phyloP scores from a whole-genome alignment of 2,888 invertebrate genomes.

The Nephrotoma appendiculata region DNA sequence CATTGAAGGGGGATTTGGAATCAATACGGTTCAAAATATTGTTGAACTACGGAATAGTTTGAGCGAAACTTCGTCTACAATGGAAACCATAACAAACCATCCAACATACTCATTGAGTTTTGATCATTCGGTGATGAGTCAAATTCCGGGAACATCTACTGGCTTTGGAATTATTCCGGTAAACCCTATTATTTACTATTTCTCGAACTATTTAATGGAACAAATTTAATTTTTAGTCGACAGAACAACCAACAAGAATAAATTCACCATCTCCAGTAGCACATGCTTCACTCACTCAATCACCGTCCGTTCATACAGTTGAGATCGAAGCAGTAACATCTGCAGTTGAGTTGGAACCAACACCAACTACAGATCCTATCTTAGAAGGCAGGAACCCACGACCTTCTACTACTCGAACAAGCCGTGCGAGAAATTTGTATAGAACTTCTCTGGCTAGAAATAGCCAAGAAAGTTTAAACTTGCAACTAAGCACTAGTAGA shows the following conservation, averaged over 20 bases:
- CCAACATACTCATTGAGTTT: not conserved
- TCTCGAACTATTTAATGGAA: not conserved
- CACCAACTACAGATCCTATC: too few relatives aligned
- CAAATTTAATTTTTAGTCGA: not conserved
- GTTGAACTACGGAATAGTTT: not conserved
- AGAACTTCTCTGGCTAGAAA: too few relatives aligned
- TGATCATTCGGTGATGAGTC: not conserved
- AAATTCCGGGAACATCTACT: not conserved
- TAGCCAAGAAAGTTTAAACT: too few relatives aligned
- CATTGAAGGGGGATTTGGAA: not conserved
- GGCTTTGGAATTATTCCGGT: not conserved
- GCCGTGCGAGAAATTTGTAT: too few relatives aligned
- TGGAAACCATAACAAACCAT: not conserved
- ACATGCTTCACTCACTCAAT: too few relatives aligned
- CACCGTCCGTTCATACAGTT: too few relatives aligned
- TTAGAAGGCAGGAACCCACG: too few relatives aligned
- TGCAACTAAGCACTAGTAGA: too few relatives aligned
- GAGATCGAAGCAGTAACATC: too few relatives aligned
- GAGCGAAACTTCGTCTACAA: not conserved
- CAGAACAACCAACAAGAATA: not conserved
- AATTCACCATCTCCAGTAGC: not conserved
- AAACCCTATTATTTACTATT: not conserved
- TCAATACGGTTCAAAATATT: not conserved
- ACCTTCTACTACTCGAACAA: too few relatives aligned
- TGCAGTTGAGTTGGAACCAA: too few relatives aligned